Base-by-base conservation (phyloP, 2,797 vertebrate species). In the Sebastolobus alascanus region DNA sequence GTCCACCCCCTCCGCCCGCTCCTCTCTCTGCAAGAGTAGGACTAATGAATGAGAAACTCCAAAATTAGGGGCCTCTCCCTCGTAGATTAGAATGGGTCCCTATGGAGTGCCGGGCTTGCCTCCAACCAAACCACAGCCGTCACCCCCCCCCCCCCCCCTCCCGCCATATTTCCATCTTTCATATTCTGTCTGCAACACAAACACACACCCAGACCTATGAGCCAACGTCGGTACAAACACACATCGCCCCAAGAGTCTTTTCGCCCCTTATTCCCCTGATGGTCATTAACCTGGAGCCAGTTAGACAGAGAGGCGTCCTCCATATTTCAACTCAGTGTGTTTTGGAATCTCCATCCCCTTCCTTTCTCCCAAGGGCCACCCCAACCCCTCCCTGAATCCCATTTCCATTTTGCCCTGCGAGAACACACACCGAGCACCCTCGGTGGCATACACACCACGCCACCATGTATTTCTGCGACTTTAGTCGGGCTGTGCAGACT, bases 21-120 rank as follows among this genome's bases (percentile, higher is more conserved):
- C 79, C 74, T 82, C 76, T 89, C 87, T 86, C 85, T 88, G 90
- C 84, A 89, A 88, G 89, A 88, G 81, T 79, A 85, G 73, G 82
- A 89, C 92, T 94, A 95, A 94, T 95, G 93, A 95, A 94, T 91
- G 89, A 93, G 91, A 90, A 90, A 86, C 75, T 92, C 90, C 89
- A 87, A 92, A 95, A 95, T 94, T 93, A 93, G 91, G 84, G 88
- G 87, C 87, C 88, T 89, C 87, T 90, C 89, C 80, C 82, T 91
- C 69, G 56, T 80, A 89, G 92, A 94, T 94, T 94, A 93, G 92
- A 93, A 93, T 88, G 81, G 80, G 88, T 94, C 92, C 92, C 92
- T 65, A 79, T 90, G 91, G 93, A 93, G 87, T 27, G 54, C 77
- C 27, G 66, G 85, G 81, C 79, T 86, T 85, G 87, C 88, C 89